Conservation (phyloP, 2,113 vertebrate genomes). For the Paracanthobrama guichenoti region DNA sequence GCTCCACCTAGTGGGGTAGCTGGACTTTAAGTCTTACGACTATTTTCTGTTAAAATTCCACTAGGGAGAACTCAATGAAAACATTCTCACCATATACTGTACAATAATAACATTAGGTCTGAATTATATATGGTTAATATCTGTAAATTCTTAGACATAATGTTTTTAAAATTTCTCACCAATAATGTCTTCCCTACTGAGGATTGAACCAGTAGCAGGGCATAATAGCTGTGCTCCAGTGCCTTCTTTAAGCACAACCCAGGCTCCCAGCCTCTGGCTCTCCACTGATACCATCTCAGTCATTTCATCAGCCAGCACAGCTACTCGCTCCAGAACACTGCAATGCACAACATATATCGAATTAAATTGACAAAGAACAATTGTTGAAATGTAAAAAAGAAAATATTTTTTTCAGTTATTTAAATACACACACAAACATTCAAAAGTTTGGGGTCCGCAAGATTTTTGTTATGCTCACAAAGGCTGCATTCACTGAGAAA, state of each 20-base stretch:
- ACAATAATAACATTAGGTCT: background rate
- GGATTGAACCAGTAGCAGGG: slow-evolving; percentile 67
- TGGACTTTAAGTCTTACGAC: background rate
- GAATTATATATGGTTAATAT: background rate
- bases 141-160: background rate
- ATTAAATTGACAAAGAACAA: no score
- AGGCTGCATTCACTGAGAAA: background rate
- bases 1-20: background rate
- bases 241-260: slow-evolving; percentile 79
- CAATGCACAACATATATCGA: background rate
- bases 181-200: slow-evolving; percentile 75
- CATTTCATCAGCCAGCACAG: slow-evolving; percentile 68
- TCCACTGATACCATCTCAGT: slow-evolving; percentile 74
- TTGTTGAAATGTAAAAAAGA: no score
- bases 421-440: no score
- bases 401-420: no score
- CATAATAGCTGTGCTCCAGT: slow-evolving; percentile 78
- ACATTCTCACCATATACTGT: background rate
- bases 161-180: slow-evolving; percentile 65
- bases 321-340: slow-evolving; percentile 66
- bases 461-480: background rate
- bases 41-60: background rate
- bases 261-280: slow-evolving; percentile 77
- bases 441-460: no score
- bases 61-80: background rate